Evolutionary conservation across 2,888 invertebrate genomes (phyloP).

Genomic region (Abscondita cerata): DNA sequence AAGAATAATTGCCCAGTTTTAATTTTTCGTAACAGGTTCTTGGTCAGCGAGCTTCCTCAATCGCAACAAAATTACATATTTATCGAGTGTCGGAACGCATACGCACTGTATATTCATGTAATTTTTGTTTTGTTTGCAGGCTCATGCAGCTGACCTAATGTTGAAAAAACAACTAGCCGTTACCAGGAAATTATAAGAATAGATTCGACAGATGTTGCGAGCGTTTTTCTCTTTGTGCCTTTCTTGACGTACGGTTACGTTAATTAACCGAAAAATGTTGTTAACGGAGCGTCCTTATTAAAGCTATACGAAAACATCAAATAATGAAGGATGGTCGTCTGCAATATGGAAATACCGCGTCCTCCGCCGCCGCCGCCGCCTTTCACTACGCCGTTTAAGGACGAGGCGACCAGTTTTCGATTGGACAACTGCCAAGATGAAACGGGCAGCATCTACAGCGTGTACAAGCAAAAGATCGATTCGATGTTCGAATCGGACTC

Average conservation of each 20-base stretch:
- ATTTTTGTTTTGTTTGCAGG: no score
- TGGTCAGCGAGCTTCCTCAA: no score
- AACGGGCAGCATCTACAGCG: slow-evolving; percentile 63
- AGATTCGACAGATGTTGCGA: slow-evolving; percentile 3
- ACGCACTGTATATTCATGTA: no score
- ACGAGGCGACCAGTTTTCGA: slow-evolving; percentile 52
- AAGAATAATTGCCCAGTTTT: no score
- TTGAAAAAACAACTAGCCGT: not conserved
- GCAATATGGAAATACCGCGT: slow-evolving; percentile 53
- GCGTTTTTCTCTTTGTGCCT: not conserved
- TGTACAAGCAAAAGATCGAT: slow-evolving; percentile 86
- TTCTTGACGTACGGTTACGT: not conserved
- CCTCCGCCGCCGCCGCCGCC: slow-evolving; percentile 53
- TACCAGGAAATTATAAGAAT: slow-evolving; percentile 7
- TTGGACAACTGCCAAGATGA: slow-evolving; percentile 49
- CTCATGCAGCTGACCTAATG: no score
- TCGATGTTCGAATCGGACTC: slow-evolving; percentile 71
- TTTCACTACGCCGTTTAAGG: slow-evolving; percentile 13
- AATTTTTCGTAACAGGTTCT: no score
- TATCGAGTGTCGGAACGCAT: no score
- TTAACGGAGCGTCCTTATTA: not conserved
- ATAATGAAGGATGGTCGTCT: slow-evolving; percentile 36
- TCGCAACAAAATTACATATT: no score
- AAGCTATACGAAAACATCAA: not conserved
- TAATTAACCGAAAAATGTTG: slow-evolving; percentile 1